phyloP scores from a whole-genome alignment of 2,888 invertebrate genomes.

The Mantis religiosa region DNA sequence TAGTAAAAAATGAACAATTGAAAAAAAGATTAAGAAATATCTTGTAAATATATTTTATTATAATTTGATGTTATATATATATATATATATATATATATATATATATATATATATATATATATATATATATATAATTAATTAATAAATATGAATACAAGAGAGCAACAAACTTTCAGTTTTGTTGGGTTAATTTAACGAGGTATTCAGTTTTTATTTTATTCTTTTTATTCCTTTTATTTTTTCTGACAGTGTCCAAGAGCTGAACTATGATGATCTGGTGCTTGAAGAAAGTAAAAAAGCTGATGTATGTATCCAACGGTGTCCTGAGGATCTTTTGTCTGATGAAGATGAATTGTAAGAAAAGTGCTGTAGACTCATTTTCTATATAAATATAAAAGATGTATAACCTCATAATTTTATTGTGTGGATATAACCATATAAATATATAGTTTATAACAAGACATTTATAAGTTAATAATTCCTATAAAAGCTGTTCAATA shows the following conservation, averaged over 20 bases:
- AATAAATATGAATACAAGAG: too few species aligned
- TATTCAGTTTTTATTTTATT: neutral
- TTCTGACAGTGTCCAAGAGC: neutral
- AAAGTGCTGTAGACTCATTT: neutral
- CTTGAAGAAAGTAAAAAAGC: neutral
- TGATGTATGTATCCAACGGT: neutral
- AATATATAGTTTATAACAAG: neutral
- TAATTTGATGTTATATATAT: too few species aligned
- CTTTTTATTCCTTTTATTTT: neutral
- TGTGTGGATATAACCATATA: neutral
- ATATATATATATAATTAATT: too few species aligned
- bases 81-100: too few species aligned
- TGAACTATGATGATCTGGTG: neutral
- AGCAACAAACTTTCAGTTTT: too few species aligned
- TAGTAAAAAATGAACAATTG: too few species aligned
- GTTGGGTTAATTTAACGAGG: too few species aligned
- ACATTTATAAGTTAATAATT: neutral
- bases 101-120: too few species aligned
- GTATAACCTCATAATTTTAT: neutral
- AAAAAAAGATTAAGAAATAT: too few species aligned
- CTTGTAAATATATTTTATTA: too few species aligned
- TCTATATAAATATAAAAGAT: too few species aligned
- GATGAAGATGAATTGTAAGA: neutral
- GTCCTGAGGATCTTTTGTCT: neutral
- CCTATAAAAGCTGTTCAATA: too few species aligned